Conservation (phyloP, 1,140 invertebrate genomes). For the Ceratina australensis region DNA sequence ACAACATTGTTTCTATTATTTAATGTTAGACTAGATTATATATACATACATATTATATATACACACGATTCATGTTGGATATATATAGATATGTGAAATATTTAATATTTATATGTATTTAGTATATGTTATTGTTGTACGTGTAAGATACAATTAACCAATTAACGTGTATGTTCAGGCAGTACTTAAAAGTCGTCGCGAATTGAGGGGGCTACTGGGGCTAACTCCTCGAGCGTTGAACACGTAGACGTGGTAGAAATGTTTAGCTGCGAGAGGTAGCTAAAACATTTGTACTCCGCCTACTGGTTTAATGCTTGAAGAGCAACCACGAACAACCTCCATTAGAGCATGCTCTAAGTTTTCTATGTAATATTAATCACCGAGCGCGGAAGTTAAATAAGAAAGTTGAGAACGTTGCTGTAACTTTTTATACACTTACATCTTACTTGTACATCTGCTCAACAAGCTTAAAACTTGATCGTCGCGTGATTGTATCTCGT, state of each 20-base stretch:
- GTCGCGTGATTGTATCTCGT: slow-evolving; percentile 14
- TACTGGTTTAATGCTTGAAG: no score
- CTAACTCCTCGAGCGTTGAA: no score
- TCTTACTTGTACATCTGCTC: slow-evolving; percentile 5
- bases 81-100: slow-evolving; percentile 49
- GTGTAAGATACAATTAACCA: slow-evolving; percentile 42
- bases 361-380: slow-evolving; percentile 40
- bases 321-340: no score
- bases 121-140: slow-evolving; percentile 44
- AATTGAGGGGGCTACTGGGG: background rate
- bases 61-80: slow-evolving; percentile 32
- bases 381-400: slow-evolving; percentile 25
- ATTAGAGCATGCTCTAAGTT: background rate
- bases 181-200: slow-evolving; percentile 32
- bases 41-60: slow-evolving; percentile 32
- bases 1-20: slow-evolving; percentile 66
- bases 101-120: slow-evolving; percentile 61
- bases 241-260: no score
- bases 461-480: slow-evolving; percentile 25
- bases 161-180: slow-evolving; percentile 34
- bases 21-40: slow-evolving; percentile 49
- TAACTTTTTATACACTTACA: slow-evolving; percentile 51
- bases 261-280: no score
- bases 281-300: no score
- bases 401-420: slow-evolving; percentile 32